Evolutionary conservation across 2,113 vertebrate genomes (phyloP).

Genomic region (Erinaceus europaeus): DNA sequence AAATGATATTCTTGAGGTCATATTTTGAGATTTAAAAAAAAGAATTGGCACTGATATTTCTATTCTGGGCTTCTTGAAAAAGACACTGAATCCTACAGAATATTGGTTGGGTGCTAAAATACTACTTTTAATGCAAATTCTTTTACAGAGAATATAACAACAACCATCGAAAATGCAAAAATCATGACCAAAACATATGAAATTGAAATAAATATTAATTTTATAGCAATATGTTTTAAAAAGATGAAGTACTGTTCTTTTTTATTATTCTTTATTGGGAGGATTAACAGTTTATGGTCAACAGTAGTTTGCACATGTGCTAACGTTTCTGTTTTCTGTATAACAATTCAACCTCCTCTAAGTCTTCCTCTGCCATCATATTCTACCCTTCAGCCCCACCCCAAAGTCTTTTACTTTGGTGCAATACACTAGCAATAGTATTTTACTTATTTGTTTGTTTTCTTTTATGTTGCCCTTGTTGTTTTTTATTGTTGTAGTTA

Average conservation of each 20-base stretch:
- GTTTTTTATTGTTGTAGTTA: too few species aligned
- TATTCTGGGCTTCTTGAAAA: slow-evolving; percentile 1
- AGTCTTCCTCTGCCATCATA: too few species aligned
- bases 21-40: slow-evolving; percentile 38
- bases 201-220: not conserved
- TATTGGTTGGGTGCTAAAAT: not conserved
- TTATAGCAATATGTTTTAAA: too few species aligned
- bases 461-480: too few species aligned
- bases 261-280: too few species aligned
- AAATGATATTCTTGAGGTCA: not conserved
- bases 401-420: not conserved
- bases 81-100: not conserved
- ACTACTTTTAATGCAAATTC: not conserved
- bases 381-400: too few species aligned
- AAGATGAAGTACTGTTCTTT: too few species aligned
- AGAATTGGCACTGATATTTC: slow-evolving; percentile 11
- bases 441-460: too few species aligned
- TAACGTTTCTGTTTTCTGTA: too few species aligned
- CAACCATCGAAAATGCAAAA: not conserved
- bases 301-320: too few species aligned
- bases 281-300: too few species aligned
- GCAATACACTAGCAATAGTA: not conserved
- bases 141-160: not conserved
- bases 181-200: not conserved
- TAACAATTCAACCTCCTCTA: too few species aligned